Conservation (phyloP, 1,140 invertebrate genomes). For the Drosophila ambigua region DNA sequence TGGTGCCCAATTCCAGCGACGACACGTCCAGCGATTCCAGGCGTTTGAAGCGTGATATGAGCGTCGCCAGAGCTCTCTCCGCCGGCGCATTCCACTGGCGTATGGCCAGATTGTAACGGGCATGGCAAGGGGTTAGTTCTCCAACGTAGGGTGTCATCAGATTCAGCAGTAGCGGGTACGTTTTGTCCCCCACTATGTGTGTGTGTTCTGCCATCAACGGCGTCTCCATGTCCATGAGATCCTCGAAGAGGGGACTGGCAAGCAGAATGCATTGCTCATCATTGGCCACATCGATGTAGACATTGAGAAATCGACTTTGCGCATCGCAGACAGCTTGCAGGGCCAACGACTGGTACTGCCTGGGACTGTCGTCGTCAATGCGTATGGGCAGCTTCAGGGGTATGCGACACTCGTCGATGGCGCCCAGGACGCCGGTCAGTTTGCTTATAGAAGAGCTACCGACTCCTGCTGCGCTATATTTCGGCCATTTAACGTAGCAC, state of each 20-base stretch:
- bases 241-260: slow-evolving; percentile 40
- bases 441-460: slow-evolving; percentile 1
- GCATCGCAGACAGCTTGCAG: slow-evolving; percentile 41
- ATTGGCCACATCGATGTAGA: slow-evolving; percentile 42
- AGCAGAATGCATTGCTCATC: slow-evolving; percentile 35
- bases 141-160: slow-evolving; percentile 44
- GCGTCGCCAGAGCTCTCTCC: slow-evolving; percentile 28
- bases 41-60: slow-evolving; percentile 40
- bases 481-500: slow-evolving; percentile 34
- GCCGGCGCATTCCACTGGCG: slow-evolving; percentile 36
- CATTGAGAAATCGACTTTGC: slow-evolving; percentile 39
- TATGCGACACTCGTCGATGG: slow-evolving; percentile 44
- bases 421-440: slow-evolving; percentile 42
- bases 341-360: slow-evolving; percentile 7
- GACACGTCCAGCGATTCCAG: slow-evolving; percentile 28
- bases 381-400: slow-evolving; percentile 23
- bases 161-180: slow-evolving; percentile 44
- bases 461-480: background rate
- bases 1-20: slow-evolving; percentile 25
- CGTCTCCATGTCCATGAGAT: slow-evolving; percentile 22
- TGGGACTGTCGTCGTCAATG: background rate
- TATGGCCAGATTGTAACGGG: slow-evolving; percentile 32
- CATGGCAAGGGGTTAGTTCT: slow-evolving; percentile 31
- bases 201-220: slow-evolving; percentile 35
- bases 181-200: slow-evolving; percentile 43